Evolutionary conservation across 2,797 vertebrate genomes (phyloP), one percentile per base, ranked within the genome.

Genomic region (Thalassophryne amazonica): DNA sequence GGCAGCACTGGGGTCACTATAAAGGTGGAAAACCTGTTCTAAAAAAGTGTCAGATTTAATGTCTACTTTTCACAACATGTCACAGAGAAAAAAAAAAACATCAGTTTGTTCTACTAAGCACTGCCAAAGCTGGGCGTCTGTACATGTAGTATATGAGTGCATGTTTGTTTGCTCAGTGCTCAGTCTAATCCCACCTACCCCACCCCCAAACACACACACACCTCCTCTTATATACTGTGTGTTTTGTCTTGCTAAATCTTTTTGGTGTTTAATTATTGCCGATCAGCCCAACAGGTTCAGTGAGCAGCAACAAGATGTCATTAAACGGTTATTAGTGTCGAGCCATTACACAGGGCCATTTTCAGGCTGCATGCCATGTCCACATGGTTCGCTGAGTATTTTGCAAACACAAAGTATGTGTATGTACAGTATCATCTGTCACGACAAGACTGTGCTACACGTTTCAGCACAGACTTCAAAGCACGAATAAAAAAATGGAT

Each of bases 401-500:
- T 25, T 20, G 50, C 3, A 31, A 11, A 34, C 9, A 29, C 24
- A 6, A 47, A 23, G 19, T 12, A 12, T 14, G 27, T 19, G 15
- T 27, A 10, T 2, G 1, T 7, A 22, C 4, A 42, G 38, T 22
- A 7, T 30, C 11, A 34, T 30, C 12, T 32, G 29, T 51, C 17
- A 48, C 13, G 7, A 3, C 25, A 30, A 28, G 6, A 2, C 21
- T 8, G 3, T 31, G 24, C 29, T 3, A 49, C 64, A 47, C 19
- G 45, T 24, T 28, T 1, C 46, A 6, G 51, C 70, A 35, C 13
- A 21, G n/a, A 32, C 34, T 19, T 28, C 1, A 22, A 17, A 38
- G 15, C 10, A 20, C 22, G 25, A 2, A 24, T 50, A 52, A 74
- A 73, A 72, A 61, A 32, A 72, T 62, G 55, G 37, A 68, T 75